Evolutionary conservation across 1,140 invertebrate species (phyloP).

Genomic region (Drosophila fuyamai): DNA sequence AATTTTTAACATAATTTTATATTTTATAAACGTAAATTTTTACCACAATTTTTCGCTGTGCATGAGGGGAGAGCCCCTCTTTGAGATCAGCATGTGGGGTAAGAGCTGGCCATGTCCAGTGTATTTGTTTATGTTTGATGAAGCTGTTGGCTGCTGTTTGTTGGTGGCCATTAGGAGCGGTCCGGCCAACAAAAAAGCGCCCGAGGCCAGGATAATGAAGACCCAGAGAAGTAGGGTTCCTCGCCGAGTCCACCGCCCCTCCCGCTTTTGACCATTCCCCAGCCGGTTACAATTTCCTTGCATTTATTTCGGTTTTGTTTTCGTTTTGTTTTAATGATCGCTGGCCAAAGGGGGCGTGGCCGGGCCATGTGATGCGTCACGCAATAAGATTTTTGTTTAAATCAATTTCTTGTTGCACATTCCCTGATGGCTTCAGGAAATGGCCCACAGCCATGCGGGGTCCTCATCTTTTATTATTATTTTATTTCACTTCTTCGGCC

Average conservation of each 20-base stretch:
- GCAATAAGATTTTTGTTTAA: conserved; percentile 67
- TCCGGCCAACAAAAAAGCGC: conserved; percentile 45
- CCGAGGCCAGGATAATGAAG: conserved; percentile 74
- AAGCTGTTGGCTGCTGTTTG: conserved; percentile 74
- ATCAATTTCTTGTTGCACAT: conserved; percentile 46
- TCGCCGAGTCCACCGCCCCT: not conserved
- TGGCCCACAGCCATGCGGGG: conserved; percentile 73
- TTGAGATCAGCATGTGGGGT: conserved; percentile 44
- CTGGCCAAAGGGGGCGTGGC: conserved; percentile 53
- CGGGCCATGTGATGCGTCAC: conserved; percentile 67
- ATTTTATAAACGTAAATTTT: no score
- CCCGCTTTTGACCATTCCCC: not conserved
- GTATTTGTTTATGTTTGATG: conserved; percentile 80
- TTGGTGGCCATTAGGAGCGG: conserved; percentile 78
- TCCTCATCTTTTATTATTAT: conserved; percentile 65
- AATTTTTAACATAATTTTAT: no score
- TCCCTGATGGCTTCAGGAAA: conserved; percentile 74
- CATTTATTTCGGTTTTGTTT: conserved; percentile 33
- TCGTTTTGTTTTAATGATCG: conserved; percentile 51
- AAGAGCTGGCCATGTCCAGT: conserved; percentile 41
- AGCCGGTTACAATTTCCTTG: conserved; percentile 32
- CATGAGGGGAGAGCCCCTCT: conserved; percentile 1
- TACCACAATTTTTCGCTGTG: conserved; percentile 3
- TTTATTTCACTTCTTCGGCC: conserved; percentile 40
- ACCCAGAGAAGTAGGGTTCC: conserved; percentile 45